Conservation (phyloP, 2,113 vertebrate species). For the Rostratula benghalensis region DNA sequence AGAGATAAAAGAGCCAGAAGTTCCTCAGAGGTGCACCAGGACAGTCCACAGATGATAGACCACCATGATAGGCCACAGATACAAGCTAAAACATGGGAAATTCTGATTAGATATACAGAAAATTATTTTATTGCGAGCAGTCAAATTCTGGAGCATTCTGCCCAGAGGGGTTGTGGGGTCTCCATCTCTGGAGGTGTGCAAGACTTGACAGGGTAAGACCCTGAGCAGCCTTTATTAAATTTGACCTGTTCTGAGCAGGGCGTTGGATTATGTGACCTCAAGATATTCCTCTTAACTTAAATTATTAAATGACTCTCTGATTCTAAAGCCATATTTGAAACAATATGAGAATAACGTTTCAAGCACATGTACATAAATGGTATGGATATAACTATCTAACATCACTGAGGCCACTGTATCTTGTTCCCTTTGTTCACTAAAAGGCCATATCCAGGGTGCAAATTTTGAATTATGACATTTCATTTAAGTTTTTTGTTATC, state of each 20-base stretch:
- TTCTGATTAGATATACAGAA: neutral
- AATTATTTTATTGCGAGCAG: neutral
- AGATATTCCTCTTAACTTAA: neutral
- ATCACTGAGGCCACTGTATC: neutral
- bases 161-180: neutral
- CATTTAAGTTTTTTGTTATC: neutral
- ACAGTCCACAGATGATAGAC: too few species aligned
- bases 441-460: neutral
- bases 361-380: neutral
- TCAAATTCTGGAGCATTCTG: neutral
- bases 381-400: neutral
- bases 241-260: neutral
- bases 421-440: neutral
- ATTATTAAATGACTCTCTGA: neutral
- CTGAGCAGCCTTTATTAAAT: neutral
- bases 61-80: neutral
- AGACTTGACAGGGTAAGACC: neutral
- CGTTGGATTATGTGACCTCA: neutral
- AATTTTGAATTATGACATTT: neutral
- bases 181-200: neutral
- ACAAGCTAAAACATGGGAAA: neutral
- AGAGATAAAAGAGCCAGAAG: neutral
- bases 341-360: neutral
- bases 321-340: neutral
- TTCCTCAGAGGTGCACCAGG: neutral